Conservation (phyloP, 2,797 vertebrate genomes). For the Danionella dracula region DNA sequence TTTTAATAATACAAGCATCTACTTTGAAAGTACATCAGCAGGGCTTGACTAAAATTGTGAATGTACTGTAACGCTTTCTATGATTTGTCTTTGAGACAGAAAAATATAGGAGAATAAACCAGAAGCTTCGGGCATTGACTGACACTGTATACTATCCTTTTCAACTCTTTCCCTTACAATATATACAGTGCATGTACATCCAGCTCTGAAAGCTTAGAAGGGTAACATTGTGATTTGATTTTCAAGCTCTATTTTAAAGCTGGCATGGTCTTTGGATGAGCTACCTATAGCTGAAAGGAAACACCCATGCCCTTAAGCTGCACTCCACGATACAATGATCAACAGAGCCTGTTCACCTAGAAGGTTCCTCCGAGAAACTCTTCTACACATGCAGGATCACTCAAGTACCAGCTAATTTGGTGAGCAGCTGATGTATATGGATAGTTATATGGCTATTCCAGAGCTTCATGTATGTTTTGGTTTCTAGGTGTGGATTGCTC, state of each 20-base stretch:
- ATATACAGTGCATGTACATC: neutral
- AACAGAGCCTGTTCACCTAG: neutral
- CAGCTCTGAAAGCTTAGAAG: neutral
- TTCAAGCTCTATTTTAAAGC: neutral
- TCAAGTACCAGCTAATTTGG: too few species aligned
- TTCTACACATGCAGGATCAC: neutral
- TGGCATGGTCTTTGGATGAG: neutral
- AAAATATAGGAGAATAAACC: neutral
- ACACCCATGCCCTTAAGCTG: constrained; percentile 7
- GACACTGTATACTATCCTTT: neutral
- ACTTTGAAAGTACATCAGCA: too few species aligned
- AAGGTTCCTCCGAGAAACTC: neutral
- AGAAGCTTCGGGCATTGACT: neutral
- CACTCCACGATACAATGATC: constrained; percentile 6
- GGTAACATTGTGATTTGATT: neutral
- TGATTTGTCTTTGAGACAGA: neutral
- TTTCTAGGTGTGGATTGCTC: neutral
- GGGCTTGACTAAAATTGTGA: neutral
- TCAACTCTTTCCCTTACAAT: neutral
- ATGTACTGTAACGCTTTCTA: neutral
- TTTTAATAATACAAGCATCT: too few species aligned
- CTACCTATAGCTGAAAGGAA: constrained; percentile 8
- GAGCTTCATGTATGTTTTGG: neutral
- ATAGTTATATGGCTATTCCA: neutral
- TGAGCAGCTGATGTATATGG: neutral